Conservation (phyloP, 2,797 vertebrate genomes). For the Galaxias olidus region DNA sequence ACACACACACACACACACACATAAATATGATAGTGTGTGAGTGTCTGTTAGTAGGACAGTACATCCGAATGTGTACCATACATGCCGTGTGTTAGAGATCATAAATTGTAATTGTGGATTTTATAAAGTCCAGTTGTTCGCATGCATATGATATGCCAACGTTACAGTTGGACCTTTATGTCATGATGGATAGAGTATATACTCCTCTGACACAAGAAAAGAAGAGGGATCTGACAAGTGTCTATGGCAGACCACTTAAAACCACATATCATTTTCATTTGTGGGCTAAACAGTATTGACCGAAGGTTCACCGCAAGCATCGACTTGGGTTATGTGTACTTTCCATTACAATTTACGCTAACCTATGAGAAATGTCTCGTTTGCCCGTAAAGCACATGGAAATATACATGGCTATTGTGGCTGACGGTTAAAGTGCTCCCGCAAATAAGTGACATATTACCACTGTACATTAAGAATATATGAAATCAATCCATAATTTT, state of each 20-base stretch:
- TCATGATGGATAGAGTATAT: background rate
- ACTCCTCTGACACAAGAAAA: too few species aligned
- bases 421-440: constrained; percentile 51
- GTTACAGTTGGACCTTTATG: too few species aligned
- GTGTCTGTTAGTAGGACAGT: too few species aligned
- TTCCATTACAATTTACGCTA: too few species aligned
- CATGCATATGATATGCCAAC: too few species aligned
- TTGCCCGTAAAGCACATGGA: constrained; percentile 1
- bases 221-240: background rate
- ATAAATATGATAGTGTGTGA: too few species aligned
- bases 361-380: too few species aligned
- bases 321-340: background rate
- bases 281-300: constrained; percentile 6
- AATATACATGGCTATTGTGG: constrained; percentile 45
- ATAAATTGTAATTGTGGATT: too few species aligned
- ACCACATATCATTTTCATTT: background rate
- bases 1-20: too few species aligned
- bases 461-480: constrained; percentile 64
- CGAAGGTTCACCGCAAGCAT: background rate
- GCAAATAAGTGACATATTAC: constrained; percentile 65
- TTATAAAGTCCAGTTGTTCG: too few species aligned
- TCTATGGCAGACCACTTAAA: background rate
- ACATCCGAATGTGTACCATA: too few species aligned
- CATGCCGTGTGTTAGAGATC: too few species aligned
- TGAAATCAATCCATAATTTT: constrained; percentile 76